Percentiles rank a stretch among this genome's conserved stretches.
These are phyloP conservation scores for Lasioglossum figueresi DNA, from an alignment of 2,888 invertebrate genomes.

Conservation along the genomic window DNA sequence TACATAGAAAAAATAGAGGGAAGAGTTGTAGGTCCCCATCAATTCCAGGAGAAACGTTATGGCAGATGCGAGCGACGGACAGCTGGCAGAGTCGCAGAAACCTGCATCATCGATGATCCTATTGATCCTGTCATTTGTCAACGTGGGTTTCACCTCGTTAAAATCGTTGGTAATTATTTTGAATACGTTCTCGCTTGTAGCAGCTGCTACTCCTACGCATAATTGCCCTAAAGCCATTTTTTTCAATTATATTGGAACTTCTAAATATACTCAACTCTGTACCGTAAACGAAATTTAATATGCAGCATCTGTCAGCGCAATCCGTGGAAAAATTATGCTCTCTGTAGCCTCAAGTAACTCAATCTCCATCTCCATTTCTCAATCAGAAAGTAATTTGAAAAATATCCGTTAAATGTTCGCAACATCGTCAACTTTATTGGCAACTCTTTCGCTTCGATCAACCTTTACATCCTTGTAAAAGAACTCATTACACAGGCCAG, in stretches of 20 bases:
- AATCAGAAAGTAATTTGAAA: neutral
- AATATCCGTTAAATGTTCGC: neutral
- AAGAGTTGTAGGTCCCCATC: neutral
- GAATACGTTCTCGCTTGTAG: neutral
- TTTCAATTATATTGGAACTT: neutral
- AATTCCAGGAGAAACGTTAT: conserved; percentile 48
- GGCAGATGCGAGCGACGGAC: conserved; percentile 66
- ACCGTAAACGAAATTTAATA: neutral
- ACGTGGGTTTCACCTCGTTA: conserved; percentile 56
- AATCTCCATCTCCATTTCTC: neutral
- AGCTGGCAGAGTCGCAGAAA: conserved; percentile 61
- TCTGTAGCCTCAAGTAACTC: neutral
- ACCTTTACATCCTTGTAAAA: neutral
- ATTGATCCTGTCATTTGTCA: conserved; percentile 52
- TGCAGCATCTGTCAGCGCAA: neutral
- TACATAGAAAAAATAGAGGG: neutral
- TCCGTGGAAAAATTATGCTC: neutral
- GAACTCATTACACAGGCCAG: neutral
- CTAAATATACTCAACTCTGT: neutral
- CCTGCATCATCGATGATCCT: conserved; percentile 56
- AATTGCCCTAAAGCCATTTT: neutral
- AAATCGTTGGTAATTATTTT: conserved; percentile 67
- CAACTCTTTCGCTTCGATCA: neutral
- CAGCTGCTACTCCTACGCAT: conserved; percentile 42
- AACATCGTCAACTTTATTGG: neutral